Evolutionary conservation across 2,113 vertebrate species (phyloP).

Genomic region (Megaleporinus macrocephalus): DNA sequence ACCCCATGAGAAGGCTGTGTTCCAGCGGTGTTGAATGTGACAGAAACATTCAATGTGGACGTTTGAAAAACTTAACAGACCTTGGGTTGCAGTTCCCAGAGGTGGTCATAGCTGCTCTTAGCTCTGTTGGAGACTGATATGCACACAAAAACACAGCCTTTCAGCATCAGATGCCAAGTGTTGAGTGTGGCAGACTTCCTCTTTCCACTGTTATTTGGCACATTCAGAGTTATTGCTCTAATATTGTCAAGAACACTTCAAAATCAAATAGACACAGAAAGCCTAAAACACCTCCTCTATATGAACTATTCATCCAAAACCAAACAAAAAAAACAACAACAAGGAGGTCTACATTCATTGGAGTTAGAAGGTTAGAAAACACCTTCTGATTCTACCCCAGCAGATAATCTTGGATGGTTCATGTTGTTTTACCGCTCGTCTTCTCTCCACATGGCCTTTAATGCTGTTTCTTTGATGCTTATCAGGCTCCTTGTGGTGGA

Average conservation of each 20-base stretch:
- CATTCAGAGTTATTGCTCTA: slow-evolving; percentile 20
- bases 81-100: slow-evolving; percentile 26
- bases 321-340: too few relatives aligned
- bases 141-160: slow-evolving; percentile 7
- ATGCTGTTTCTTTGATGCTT: slow-evolving; percentile 15
- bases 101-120: slow-evolving; percentile 30
- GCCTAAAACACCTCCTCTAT: neutral
- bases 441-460: slow-evolving; percentile 31
- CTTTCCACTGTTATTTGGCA: neutral
- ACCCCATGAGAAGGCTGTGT: slow-evolving; percentile 17
- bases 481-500: neutral
- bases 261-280: neutral
- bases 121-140: slow-evolving; percentile 23
- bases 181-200: neutral
- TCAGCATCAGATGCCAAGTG: neutral
- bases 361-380: neutral
- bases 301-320: neutral
- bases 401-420: slow-evolving; percentile 16
- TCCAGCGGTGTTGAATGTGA: slow-evolving; percentile 13
- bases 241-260: neutral
- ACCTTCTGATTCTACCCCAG: slow-evolving; percentile 3
- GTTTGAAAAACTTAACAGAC: slow-evolving; percentile 32
- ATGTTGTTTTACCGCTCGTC: slow-evolving; percentile 36
- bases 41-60: slow-evolving; percentile 37
- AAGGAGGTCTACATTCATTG: neutral